Evolutionary conservation across 2,113 vertebrate genomes (phyloP).

Genomic region (Muscicapa adusta): DNA sequence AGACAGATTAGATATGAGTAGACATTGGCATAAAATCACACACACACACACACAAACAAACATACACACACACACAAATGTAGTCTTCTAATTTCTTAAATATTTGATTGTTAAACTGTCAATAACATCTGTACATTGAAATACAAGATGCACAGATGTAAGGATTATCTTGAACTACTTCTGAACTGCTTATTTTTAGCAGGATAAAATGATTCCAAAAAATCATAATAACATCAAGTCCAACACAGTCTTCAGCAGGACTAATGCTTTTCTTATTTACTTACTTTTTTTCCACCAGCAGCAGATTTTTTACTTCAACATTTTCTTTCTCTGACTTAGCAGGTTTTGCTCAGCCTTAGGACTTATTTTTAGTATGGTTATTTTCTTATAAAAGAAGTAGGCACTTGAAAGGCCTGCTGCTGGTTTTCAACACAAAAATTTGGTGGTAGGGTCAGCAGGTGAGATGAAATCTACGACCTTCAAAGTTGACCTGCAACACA

Average conservation of each 20-base stretch:
- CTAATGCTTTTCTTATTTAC: not conserved
- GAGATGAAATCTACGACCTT: not conserved
- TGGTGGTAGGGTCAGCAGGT: not conserved
- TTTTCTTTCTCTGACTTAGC: not conserved
- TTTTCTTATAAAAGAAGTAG: not conserved
- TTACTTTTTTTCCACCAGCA: not conserved
- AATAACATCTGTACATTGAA: not conserved
- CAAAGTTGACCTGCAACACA: not conserved
- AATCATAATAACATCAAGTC: not conserved
- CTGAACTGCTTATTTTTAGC: not conserved
- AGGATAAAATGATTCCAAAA: not conserved
- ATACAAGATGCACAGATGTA: not conserved
- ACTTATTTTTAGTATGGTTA: not conserved
- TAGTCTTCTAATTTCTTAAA: not conserved
- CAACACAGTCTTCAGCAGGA: not conserved
- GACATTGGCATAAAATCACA: not conserved
- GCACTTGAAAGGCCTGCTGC: not conserved
- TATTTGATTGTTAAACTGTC: not conserved
- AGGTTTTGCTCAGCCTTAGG: not conserved
- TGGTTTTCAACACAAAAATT: not conserved
- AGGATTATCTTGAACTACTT: not conserved
- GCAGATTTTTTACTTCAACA: not conserved
- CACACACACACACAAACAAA: no score
- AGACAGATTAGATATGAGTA: not conserved
- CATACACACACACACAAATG: not conserved